Percentiles rank a stretch among this genome's conserved stretches.
These are phyloP conservation scores for Synodontis membranacea DNA, from an alignment of 2,113 vertebrate genomes.

Conservation along the genomic window DNA sequence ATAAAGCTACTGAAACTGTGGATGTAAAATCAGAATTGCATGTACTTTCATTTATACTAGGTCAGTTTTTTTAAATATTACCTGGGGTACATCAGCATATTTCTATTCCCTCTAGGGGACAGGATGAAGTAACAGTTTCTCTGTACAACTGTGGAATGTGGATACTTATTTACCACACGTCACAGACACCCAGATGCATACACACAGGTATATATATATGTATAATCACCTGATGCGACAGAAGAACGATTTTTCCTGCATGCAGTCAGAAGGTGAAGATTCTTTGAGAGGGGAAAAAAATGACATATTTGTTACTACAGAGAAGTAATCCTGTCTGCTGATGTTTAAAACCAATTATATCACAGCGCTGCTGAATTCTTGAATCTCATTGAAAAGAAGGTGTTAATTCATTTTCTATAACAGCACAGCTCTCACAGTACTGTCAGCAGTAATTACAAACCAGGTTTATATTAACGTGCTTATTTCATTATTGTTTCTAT, in stretches of 20 bases:
- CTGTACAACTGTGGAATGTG: not conserved
- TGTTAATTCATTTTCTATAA: not conserved
- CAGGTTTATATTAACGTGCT: not conserved
- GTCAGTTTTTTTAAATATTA: not conserved
- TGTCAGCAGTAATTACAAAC: not conserved
- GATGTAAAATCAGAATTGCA: too few species aligned
- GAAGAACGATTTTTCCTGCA: constrained; percentile 95
- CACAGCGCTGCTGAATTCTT: not conserved
- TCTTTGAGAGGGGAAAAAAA: constrained; percentile 69
- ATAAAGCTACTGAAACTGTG: too few species aligned
- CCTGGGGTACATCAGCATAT: not conserved
- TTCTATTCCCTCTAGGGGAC: not conserved
- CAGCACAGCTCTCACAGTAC: not conserved
- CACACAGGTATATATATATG: not conserved
- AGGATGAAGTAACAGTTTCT: not conserved
- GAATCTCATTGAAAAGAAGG: not conserved
- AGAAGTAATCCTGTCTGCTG: not conserved
- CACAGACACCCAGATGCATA: not conserved
- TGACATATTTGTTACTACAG: not conserved
- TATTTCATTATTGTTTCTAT: not conserved
- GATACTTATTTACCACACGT: not conserved
- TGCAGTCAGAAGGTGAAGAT: constrained; percentile 81
- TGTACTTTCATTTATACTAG: not conserved
- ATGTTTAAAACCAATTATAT: not conserved
- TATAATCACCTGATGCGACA: constrained; percentile 88